Base-by-base conservation (phyloP, 2,888 invertebrate genomes). In the Stramonita haemastoma region DNA sequence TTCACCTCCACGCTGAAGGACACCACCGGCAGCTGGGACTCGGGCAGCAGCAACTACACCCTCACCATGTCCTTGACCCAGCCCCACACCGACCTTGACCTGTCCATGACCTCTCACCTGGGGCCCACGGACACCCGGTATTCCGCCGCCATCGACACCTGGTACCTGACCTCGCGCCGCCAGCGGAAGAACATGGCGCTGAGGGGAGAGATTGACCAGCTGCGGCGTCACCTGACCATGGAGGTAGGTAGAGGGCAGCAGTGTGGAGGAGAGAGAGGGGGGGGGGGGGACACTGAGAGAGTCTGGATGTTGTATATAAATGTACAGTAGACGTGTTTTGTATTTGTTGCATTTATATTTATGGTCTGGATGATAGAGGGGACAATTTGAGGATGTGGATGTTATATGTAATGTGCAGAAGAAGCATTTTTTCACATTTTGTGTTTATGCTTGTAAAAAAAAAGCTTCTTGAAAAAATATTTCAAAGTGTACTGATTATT, bases 21-120 rank as follows among this genome's bases (percentile, higher is more conserved):
- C 90, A 90, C 88, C 34, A 90, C 92, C 19, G 83, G 60, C 19
- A 77, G 88, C 73, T 87, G 87, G 87, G 73, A 56, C 77, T 29
- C 26, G 26, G 87, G 89, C 57, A 90, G 89, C 57, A 90, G 60
- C 77, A 93, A 93, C 89, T 91, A 91, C 91, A 93, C 92, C 66
- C 86, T 92, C 66, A 89, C 90, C 70, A 83, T 92, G 81, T 93
- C 93, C 36, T 32, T 95, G 17, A 91, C 90, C 8, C 95, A 95
- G 89, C 93, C 93, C 22, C 91, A 92, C 89, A 94, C 94, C 46
- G 90, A 93, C 66, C 92, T 94, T 0, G 94, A 95, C 90, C 86
- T 94, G 19, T 90, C 91, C 81, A 89, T 95, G 89, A 92, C 88
- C 66, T 92, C 93, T 15, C 92, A 93, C 70, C 22, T 93, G n/a